Evolutionary conservation across 2,113 vertebrate genomes (phyloP).

Genomic region (Prunella fulvescens): DNA sequence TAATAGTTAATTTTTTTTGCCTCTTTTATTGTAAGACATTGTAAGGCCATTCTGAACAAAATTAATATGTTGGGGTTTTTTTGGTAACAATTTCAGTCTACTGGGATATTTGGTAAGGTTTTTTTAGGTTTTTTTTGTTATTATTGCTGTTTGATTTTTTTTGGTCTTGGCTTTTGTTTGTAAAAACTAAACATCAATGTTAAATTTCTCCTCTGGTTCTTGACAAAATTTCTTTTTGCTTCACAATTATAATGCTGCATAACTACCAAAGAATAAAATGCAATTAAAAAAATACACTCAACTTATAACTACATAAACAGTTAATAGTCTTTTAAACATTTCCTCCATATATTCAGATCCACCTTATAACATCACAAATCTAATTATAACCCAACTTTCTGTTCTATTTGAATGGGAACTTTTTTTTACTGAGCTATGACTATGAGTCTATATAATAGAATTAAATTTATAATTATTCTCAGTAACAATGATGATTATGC

Average conservation of each 20-base stretch:
- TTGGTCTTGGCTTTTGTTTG: not conserved
- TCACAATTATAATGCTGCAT: not conserved
- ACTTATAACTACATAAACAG: not conserved
- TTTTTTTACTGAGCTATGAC: not conserved
- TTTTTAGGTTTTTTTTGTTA: not conserved
- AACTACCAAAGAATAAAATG: not conserved
- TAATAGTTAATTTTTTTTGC: not conserved
- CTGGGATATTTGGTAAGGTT: not conserved
- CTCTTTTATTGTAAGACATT: not conserved
- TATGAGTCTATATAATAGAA: not conserved
- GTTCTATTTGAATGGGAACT: not conserved
- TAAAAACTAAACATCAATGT: not conserved
- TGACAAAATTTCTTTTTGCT: not conserved
- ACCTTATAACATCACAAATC: not conserved
- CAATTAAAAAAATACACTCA: not conserved
- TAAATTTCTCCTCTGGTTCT: not conserved
- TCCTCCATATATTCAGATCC: not conserved
- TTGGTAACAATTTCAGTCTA: not conserved
- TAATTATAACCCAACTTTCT: not conserved
- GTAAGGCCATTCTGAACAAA: not conserved
- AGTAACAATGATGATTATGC: not conserved
- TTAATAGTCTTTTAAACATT: not conserved
- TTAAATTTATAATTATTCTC: not conserved
- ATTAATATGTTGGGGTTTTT: rapidly evolving
- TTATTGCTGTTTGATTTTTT: not conserved